Evolutionary conservation across 2,797 vertebrate species (phyloP), one percentile per base, ranked within the genome.

Genomic region (Octomys mimax): DNA sequence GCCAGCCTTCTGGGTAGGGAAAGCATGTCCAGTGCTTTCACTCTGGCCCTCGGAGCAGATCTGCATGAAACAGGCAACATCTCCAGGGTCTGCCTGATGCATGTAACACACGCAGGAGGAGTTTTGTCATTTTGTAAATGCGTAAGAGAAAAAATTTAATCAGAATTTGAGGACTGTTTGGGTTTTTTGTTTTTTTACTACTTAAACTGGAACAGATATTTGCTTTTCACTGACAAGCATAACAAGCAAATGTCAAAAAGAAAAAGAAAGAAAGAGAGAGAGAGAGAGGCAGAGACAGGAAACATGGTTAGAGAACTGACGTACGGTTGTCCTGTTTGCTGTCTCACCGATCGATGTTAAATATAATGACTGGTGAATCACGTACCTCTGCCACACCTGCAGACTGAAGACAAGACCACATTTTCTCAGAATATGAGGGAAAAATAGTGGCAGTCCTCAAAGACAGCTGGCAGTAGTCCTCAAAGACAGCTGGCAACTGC

Each of bases 231-330:
- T 46, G 39, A 66, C 9, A 4, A 49, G n/a, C 33, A 54, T 64
- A 7, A 71, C 57, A 10, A 85, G 28, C 66, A 54, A 84, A 52
- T 54, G 19, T 21, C 5, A 64, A 19, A 39, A 31, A 8, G 36
- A 39, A 31, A 22, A 19, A 24, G 26, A 16, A 77, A 54, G 28
- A 87, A 12, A 6, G 46, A 49, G 12, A 33, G 26, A 12, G 10
- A 18, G 10, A 31, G 21, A 6, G 54, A 49, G 21, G 4, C 5
- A 46, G 18, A 24, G 7, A 31, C 39, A 73, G 54, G 28, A 81
- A 12, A 8, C 0, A 1, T 21, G 26, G 0, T 31, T 10, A 6
- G 13, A n/a, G 31, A n/a, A 31, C 1, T 1, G 19, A 24, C 33
- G 1, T 0, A 22, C 59, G 49, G 33, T 12, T 21, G 9, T 16